A percentile compares a stretch with the other conserved stretches of the same genome.
Evolutionary conservation across 1,140 invertebrate genomes (phyloP).

Genomic region (Gyrodactylus bullatarudis): DNA sequence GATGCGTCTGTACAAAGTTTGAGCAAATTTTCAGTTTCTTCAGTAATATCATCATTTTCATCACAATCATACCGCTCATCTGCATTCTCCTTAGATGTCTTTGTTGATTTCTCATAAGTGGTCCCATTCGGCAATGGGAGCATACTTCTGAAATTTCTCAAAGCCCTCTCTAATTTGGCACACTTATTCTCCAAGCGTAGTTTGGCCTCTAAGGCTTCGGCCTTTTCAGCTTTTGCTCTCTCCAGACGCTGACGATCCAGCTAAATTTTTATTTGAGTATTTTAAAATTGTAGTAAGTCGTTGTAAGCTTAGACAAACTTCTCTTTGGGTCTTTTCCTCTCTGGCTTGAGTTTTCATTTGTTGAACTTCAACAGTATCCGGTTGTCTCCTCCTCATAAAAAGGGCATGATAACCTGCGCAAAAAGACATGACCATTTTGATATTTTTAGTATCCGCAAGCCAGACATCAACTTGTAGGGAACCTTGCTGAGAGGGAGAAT

Average conservation of each 20-base stretch:
- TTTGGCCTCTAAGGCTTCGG: neutral
- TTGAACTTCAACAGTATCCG: conserved; percentile 85
- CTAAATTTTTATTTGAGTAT: neutral
- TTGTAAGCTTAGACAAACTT: conserved; percentile 8
- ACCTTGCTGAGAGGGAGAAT: neutral
- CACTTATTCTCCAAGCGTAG: neutral
- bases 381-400: conserved; percentile 74
- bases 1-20: neutral
- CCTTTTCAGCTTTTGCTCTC: neutral
- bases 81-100: neutral
- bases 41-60: neutral
- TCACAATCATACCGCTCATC: neutral
- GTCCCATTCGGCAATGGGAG: neutral
- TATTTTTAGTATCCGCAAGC: conserved; percentile 17
- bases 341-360: conserved; percentile 90
- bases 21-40: neutral
- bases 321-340: conserved; percentile 39
- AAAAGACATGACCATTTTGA: conserved; percentile 60
- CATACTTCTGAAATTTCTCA: neutral
- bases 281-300: neutral
- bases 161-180: neutral
- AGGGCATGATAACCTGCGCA: conserved; percentile 94
- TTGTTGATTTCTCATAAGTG: neutral
- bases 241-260: neutral
- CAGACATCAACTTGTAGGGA: neutral